phyloP scores from a whole-genome alignment of 2,797 vertebrate genomes.

The Coendou prehensilis region DNA sequence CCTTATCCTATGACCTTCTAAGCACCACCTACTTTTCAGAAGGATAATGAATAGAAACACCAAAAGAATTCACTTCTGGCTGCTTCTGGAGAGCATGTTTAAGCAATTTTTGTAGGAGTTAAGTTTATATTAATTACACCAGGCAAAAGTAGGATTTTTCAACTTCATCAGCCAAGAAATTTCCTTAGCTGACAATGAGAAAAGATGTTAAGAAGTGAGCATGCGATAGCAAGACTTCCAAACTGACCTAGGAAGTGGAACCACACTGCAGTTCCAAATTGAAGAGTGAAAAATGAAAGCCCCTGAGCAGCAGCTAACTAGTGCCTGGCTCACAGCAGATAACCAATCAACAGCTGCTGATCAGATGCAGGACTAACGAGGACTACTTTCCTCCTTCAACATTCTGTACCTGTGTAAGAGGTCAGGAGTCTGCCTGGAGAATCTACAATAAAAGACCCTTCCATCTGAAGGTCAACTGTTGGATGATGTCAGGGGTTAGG shows the following conservation, averaged over 20 bases:
- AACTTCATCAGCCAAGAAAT: slow-evolving; percentile 46
- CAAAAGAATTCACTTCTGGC: slow-evolving; percentile 87
- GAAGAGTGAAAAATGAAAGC: neutral
- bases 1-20: slow-evolving; percentile 93
- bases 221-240: slow-evolving; percentile 31
- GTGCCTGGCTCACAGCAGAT: neutral
- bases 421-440: slow-evolving; percentile 47
- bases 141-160: slow-evolving; percentile 23
- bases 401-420: slow-evolving; percentile 42
- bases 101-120: slow-evolving; percentile 63
- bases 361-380: neutral
- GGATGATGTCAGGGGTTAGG: slow-evolving; percentile 69
- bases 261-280: slow-evolving; percentile 38
- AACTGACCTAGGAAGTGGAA: slow-evolving; percentile 62
- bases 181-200: slow-evolving; percentile 55
- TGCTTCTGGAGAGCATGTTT: slow-evolving; percentile 64
- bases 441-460: slow-evolving; percentile 74
- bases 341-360: slow-evolving; percentile 41
- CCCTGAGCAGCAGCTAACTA: neutral
- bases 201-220: neutral
- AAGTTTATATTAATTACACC: slow-evolving; percentile 64
- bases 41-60: slow-evolving; percentile 91
- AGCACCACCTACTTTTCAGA: slow-evolving; percentile 92
- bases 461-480: slow-evolving; percentile 66
- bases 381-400: neutral